phyloP scores from a whole-genome alignment of 2,113 vertebrate genomes.

The Oenanthe oenanthe region DNA sequence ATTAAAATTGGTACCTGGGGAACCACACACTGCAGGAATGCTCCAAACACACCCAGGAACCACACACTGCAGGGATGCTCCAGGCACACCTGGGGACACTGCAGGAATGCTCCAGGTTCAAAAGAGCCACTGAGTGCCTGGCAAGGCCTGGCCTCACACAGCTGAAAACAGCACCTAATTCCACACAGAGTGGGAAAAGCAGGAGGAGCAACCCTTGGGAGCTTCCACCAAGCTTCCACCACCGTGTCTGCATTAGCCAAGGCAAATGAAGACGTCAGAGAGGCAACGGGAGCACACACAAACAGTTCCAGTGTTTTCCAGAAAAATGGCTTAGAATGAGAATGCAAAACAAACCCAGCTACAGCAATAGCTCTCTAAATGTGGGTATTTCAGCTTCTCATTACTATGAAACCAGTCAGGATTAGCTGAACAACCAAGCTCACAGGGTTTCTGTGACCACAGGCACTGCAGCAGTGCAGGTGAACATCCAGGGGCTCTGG shows the following conservation, averaged over 20 bases:
- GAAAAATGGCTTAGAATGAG: neutral
- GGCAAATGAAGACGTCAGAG: neutral
- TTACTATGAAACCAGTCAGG: neutral
- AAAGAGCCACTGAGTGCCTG: neutral
- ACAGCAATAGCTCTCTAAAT: neutral
- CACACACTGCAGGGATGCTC: too few relatives aligned
- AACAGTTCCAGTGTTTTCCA: slow-evolving; percentile 3
- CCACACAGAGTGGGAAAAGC: neutral
- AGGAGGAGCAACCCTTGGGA: neutral
- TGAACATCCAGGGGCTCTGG: neutral
- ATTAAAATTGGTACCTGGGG: too few relatives aligned
- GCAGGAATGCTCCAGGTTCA: too few relatives aligned
- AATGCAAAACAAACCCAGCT: neutral
- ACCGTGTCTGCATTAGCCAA: accelerated
- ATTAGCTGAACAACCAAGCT: neutral
- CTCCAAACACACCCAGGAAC: too few relatives aligned
- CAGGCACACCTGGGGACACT: too few relatives aligned
- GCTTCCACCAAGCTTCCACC: neutral
- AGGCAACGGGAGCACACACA: neutral
- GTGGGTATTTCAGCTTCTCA: neutral
- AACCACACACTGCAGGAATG: too few relatives aligned
- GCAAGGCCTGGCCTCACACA: neutral
- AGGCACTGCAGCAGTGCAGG: neutral
- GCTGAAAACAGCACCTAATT: neutral
- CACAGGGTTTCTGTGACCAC: neutral